Evolutionary conservation across 64 coral and sea anemone genomes (phyloP).

Genomic region (Montipora sp.): DNA sequence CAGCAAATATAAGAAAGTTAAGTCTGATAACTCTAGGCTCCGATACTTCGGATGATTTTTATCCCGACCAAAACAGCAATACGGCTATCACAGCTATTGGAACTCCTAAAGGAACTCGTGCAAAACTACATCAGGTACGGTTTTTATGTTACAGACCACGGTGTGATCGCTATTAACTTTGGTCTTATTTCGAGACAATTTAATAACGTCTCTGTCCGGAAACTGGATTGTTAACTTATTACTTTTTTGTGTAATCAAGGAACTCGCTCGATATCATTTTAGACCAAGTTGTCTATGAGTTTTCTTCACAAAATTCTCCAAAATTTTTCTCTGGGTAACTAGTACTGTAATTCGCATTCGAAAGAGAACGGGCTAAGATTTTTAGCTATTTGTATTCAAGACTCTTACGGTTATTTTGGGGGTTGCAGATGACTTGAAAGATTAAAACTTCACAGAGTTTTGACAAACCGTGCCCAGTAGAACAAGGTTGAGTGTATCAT

Average conservation of each 20-base stretch:
- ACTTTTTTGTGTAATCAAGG: not conserved
- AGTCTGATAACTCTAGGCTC: slow-evolving; percentile 20
- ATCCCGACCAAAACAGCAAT: not conserved
- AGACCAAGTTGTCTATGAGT: too few species aligned
- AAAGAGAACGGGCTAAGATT: too few species aligned
- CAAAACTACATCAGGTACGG: slow-evolving; percentile 6
- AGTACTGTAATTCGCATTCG: too few species aligned
- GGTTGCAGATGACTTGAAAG: too few species aligned
- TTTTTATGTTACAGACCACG: not conserved
- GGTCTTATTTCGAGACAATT: not conserved
- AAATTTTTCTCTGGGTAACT: too few species aligned
- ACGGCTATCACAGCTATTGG: not conserved
- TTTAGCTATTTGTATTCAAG: too few species aligned
- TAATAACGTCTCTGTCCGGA: not conserved
- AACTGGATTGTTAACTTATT: not conserved
- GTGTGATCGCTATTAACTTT: not conserved
- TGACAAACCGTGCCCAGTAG: too few species aligned
- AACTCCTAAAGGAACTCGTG: not conserved
- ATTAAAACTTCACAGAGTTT: too few species aligned
- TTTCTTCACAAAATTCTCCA: too few species aligned
- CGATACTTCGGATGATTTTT: not conserved
- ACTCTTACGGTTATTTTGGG: too few species aligned
- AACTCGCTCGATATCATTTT: not conserved
- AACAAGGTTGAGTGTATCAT: too few species aligned
- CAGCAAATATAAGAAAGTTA: slow-evolving; percentile 20